phyloP scores from a whole-genome alignment of 2,797 vertebrate species.

The Chelmon rostratus region DNA sequence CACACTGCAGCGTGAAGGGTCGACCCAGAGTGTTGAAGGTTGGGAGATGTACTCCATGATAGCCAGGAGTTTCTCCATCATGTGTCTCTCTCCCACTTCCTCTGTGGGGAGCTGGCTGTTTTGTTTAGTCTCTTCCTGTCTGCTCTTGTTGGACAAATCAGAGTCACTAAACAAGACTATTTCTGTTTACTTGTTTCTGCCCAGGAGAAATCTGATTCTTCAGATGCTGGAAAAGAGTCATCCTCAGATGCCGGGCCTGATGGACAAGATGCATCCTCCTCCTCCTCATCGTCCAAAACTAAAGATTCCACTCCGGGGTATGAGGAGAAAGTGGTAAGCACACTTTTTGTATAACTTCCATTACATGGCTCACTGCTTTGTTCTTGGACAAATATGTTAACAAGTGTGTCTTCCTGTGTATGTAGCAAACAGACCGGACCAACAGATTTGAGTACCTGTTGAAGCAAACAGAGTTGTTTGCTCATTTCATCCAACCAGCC shows the following conservation, averaged over 20 bases:
- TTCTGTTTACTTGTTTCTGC: neutral
- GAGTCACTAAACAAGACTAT: constrained; percentile 6
- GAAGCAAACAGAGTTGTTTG: constrained; percentile 99
- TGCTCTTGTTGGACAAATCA: neutral
- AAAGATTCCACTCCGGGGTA: constrained; percentile 90
- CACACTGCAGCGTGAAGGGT: neutral
- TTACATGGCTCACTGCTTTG: neutral
- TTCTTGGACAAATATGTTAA: neutral
- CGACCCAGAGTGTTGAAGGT: neutral
- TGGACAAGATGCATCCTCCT: constrained; percentile 88
- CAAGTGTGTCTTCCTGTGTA: constrained; percentile 25
- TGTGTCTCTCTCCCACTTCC: neutral
- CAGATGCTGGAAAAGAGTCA: constrained; percentile 83
- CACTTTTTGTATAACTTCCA: neutral
- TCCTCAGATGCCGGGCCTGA: constrained; percentile 82
- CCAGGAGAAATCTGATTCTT: constrained; percentile 83
- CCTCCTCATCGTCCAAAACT: constrained; percentile 88
- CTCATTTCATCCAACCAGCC: constrained; percentile 99
- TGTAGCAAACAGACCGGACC: constrained; percentile 95
- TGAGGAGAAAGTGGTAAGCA: constrained; percentile 97
- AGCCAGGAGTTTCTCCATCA: neutral
- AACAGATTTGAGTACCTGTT: constrained; percentile 99
- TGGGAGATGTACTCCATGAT: neutral
- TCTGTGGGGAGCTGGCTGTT: neutral
- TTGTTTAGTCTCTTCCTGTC: neutral